Evolutionary conservation across 2,797 vertebrate species (phyloP).

Genomic region (Argentina silus): DNA sequence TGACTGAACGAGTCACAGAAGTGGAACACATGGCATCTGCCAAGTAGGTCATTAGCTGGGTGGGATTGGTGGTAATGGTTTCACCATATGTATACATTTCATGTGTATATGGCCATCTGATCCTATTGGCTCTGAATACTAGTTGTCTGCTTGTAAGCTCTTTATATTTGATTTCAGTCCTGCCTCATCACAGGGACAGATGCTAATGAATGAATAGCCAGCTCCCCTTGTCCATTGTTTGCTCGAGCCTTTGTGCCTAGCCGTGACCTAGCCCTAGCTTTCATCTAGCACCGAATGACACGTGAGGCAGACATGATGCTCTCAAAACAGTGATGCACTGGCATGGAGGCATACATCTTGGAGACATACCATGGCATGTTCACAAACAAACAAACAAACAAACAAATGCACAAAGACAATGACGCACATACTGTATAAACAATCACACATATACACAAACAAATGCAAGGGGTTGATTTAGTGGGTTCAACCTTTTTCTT

Average conservation of each 20-base stretch:
- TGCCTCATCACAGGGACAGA: constrained; percentile 49
- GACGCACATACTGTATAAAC: background rate
- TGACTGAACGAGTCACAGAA: constrained; percentile 20
- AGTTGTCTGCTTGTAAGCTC: constrained; percentile 32
- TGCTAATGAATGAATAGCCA: constrained; percentile 37
- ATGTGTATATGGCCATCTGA: constrained; percentile 54
- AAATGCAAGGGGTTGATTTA: background rate
- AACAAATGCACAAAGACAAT: background rate
- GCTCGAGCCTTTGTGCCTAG: constrained; percentile 20
- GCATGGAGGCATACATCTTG: background rate
- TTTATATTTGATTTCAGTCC: constrained; percentile 70
- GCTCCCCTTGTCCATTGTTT: constrained; percentile 36
- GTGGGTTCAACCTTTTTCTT: background rate
- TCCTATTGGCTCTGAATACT: constrained; percentile 54
- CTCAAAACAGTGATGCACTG: constrained; percentile 24
- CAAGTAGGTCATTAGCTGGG: constrained; percentile 63
- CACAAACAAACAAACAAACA: constrained; percentile 14
- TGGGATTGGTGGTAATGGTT: constrained; percentile 54
- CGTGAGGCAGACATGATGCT: constrained; percentile 35
- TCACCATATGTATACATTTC: constrained; percentile 58
- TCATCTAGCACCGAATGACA: constrained; percentile 38
- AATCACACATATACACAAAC: background rate
- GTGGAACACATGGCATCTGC: constrained; percentile 21
- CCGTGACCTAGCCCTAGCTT: background rate
- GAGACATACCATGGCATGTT: background rate